phyloP scores from a whole-genome alignment of 2,888 invertebrate genomes.

The Hesperia comma region DNA sequence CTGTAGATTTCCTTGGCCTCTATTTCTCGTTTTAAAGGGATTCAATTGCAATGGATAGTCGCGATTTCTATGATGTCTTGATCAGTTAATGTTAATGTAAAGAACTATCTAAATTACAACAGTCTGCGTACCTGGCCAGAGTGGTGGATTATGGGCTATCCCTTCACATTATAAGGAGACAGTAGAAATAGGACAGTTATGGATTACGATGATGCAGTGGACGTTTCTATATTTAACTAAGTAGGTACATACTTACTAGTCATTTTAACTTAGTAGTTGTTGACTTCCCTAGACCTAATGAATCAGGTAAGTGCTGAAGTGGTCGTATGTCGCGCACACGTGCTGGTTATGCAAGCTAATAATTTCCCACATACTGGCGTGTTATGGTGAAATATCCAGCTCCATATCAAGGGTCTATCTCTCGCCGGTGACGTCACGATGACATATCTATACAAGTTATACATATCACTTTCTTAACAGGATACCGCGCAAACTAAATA shows the following conservation, averaged over 20 bases:
- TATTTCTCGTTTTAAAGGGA: not conserved
- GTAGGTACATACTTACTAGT: too few species aligned
- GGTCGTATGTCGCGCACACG: slow-evolving; percentile 1
- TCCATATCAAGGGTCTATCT: slow-evolving; percentile 7
- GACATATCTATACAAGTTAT: not conserved
- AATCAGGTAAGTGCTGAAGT: not conserved
- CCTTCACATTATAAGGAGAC: too few species aligned
- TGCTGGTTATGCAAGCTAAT: slow-evolving; percentile 15
- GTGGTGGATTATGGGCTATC: too few species aligned
- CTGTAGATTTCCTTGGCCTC: not conserved
- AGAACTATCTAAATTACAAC: too few species aligned
- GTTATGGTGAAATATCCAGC: slow-evolving; percentile 20
- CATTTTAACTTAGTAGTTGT: not conserved
- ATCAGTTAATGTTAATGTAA: too few species aligned
- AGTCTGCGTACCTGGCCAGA: too few species aligned
- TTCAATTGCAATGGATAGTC: not conserved
- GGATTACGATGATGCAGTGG: too few species aligned
- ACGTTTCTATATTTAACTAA: too few species aligned
- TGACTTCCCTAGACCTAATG: slow-evolving; percentile 1
- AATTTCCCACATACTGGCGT: slow-evolving; percentile 21
- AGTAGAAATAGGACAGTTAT: too few species aligned
- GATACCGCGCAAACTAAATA: too few species aligned
- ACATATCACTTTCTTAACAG: too few species aligned
- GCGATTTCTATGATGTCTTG: too few species aligned
- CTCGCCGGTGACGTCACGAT: not conserved